Base-by-base conservation (phyloP, 2,797 vertebrate species). In the Anguilla obscura region DNA sequence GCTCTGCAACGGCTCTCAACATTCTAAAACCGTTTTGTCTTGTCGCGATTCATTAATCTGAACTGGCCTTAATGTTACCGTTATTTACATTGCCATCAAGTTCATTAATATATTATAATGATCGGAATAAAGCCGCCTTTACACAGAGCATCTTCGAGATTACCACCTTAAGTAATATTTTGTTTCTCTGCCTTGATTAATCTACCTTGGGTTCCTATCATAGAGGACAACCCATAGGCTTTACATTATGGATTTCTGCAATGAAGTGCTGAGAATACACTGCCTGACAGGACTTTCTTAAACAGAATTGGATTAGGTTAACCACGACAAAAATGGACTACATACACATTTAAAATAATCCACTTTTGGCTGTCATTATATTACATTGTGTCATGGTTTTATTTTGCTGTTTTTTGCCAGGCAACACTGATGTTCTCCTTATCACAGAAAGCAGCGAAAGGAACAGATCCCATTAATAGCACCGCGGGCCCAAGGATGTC, bases 381-480 rank as follows among this genome's bases (percentile, higher is more conserved):
- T 92, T 92, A 93, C 93, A 94, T 69, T 89, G 86, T 94, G 92
- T 94, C 90, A 92, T 86, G 87, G 79, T 40, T 85, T 89, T 89
- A 87, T 90, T 93, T 90, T 88, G 92, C 86, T 88, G 92, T 86
- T 92, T 91, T 92, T 21, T 76, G 89, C 90, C 18, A 80, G 93
- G 85, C 93, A 91, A 92, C 89, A 91, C 58, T 90, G 93, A 93
- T 94, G 90, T 88, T 56, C 90, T 88, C 54, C 91, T 91, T 92
- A 89, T 93, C 93, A 90, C 87, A 80, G 87, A 93, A 89, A 89
- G 89, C 84, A 88, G 87, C 89, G 92, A 91, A 92, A 54, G 94
- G 87, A 30, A 93, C 36, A 88, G 91, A 94, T 90, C 90, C 90
- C 92, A 89, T 92, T 94, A 93, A 93, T 91, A 91, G 92, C 89